Conservation (phyloP, 2,888 invertebrate genomes). For the Euphydryas editha region DNA sequence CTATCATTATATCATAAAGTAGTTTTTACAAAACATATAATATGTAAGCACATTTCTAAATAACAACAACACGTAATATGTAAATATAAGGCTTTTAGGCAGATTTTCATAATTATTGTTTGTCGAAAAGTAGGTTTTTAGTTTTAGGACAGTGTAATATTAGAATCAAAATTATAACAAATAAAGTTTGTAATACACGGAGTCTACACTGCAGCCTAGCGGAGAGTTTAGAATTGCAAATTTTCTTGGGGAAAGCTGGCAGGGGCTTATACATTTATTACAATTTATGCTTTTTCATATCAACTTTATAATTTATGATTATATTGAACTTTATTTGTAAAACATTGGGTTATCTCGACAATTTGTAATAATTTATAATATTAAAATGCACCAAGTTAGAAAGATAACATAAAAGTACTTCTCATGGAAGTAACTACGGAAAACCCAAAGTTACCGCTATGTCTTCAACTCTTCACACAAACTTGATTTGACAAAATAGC, state of each 20-base stretch:
- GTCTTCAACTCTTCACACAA: too few species aligned
- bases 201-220: conserved; percentile 32
- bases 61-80: too few species aligned
- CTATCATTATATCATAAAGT: too few species aligned
- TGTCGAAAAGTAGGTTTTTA: not conserved
- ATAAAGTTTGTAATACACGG: conserved; percentile 30
- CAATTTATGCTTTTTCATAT: conserved; percentile 44
- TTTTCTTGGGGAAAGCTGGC: conserved; percentile 43
- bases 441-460: not conserved
- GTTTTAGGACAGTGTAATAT: conserved; percentile 1
- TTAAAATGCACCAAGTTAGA: not conserved
- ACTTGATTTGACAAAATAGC: too few species aligned
- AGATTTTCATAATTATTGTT: not conserved
- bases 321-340: conserved; percentile 23
- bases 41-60: too few species aligned
- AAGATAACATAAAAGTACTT: not conserved
- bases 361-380: conserved; percentile 1
- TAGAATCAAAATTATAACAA: conserved; percentile 23
- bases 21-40: too few species aligned
- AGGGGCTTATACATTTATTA: conserved; percentile 44
- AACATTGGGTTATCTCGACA: conserved; percentile 11
- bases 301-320: conserved; percentile 41
- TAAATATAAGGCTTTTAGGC: not conserved
- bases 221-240: conserved; percentile 46
- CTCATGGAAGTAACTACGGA: not conserved